A percentile compares a stretch with the other conserved stretches of the same genome.
Evolutionary conservation across 1,140 invertebrate genomes (phyloP).

Genomic region (Neodiprion lecontei): DNA sequence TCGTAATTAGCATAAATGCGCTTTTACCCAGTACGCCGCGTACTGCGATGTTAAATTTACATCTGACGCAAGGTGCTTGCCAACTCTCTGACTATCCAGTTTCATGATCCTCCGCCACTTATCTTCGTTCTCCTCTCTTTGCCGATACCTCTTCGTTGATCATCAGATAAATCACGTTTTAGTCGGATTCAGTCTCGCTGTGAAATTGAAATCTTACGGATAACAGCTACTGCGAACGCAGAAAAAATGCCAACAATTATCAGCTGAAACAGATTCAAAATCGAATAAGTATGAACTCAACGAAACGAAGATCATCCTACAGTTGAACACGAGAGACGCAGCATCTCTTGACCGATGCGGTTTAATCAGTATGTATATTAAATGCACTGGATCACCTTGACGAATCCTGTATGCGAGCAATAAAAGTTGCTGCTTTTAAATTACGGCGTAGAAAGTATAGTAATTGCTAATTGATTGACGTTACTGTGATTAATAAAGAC

Average conservation of each 20-base stretch:
- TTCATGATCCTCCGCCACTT: conserved; percentile 1
- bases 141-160: background rate
- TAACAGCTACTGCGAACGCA: too few relatives aligned
- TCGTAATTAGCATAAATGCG: conserved; percentile 5
- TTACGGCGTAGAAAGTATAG: background rate
- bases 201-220: too few relatives aligned
- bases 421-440: background rate
- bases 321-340: too few relatives aligned
- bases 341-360: background rate
- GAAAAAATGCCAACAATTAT: too few relatives aligned
- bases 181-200: too few relatives aligned
- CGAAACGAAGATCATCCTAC: too few relatives aligned
- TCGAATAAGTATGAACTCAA: too few relatives aligned
- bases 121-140: background rate
- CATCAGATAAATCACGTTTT: background rate
- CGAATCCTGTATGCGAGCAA: background rate
- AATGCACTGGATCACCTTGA: background rate
- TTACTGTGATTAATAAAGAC: conserved; percentile 14
- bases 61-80: conserved; percentile 6
- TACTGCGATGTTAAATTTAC: conserved; percentile 5
- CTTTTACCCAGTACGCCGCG: background rate
- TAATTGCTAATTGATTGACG: background rate
- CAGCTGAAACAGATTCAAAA: too few relatives aligned
- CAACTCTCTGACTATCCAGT: conserved; percentile 1
- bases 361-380: background rate